Percentiles rank a stretch among this genome's conserved stretches.
Conservation (phyloP, 2,888 invertebrate species). For the Glaucopsyche alexis region DNA sequence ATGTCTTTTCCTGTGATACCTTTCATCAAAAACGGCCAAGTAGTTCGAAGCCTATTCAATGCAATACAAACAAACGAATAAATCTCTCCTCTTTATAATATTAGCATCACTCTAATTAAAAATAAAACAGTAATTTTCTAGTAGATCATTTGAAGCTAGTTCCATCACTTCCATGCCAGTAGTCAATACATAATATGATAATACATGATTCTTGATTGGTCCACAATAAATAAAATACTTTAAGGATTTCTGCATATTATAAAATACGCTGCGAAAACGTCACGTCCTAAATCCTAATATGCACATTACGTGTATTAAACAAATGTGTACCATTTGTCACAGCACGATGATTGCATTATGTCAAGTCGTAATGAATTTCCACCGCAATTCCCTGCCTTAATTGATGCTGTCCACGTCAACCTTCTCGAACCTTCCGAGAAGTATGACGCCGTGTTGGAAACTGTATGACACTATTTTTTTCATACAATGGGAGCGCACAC, state of each 20-base stretch:
- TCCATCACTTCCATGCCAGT: too few species aligned
- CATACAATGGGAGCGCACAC: neutral
- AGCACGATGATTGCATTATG: slow-evolving; percentile 22
- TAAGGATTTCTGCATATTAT: neutral
- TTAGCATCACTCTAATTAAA: too few species aligned
- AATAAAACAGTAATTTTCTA: too few species aligned
- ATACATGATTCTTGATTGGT: too few species aligned
- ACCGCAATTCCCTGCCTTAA: slow-evolving; percentile 55
- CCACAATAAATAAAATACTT: too few species aligned
- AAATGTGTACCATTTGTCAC: slow-evolving; percentile 23
- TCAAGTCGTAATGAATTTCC: slow-evolving; percentile 56
- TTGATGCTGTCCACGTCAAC: slow-evolving; percentile 32
- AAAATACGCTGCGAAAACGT: neutral
- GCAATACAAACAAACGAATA: too few species aligned
- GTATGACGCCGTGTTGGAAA: slow-evolving; percentile 45
- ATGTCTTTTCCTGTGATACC: too few species aligned
- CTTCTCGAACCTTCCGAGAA: slow-evolving; percentile 62
- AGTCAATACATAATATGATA: too few species aligned
- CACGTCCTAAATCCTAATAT: neutral
- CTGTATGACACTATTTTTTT: neutral
- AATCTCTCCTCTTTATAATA: too few species aligned
- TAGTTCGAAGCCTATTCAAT: too few species aligned
- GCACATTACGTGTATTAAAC: slow-evolving; percentile 30
- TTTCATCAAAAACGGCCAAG: too few species aligned
- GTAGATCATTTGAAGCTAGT: too few species aligned